These are phyloP conservation scores for Ernsta delagoae DNA, from an alignment of 2,888 invertebrate genomes.

Conservation along the genomic window DNA sequence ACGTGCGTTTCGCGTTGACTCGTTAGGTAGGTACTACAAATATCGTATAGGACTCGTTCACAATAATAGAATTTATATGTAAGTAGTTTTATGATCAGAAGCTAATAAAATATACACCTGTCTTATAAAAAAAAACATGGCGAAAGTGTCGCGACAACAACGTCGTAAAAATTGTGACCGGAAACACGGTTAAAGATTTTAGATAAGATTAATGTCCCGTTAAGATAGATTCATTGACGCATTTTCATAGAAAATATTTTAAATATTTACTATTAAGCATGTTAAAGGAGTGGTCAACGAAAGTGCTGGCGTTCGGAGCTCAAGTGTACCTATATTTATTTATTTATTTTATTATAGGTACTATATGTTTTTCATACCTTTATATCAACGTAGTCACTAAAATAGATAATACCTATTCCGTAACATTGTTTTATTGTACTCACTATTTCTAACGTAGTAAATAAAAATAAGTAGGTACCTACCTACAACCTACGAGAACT, in stretches of 20 bases:
- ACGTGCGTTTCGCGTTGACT: conserved; percentile 68
- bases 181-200: conserved; percentile 14
- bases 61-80: conserved; percentile 66
- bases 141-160: conserved; percentile 38
- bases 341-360: no score
- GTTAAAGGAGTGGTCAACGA: conserved; percentile 1
- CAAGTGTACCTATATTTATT: no score
- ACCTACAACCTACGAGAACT: no score
- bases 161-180: conserved; percentile 22
- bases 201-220: not conserved
- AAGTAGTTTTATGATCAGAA: conserved; percentile 58
- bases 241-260: not conserved
- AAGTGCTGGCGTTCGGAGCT: not conserved
- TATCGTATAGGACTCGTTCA: conserved; percentile 59
- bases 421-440: no score
- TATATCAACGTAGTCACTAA: no score
- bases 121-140: conserved; percentile 62
- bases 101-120: conserved; percentile 69
- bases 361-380: no score
- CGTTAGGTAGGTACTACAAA: conserved; percentile 65
- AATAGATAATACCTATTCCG: no score
- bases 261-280: not conserved
- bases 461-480: no score
- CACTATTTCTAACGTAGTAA: no score
- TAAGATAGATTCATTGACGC: not conserved